Evolutionary conservation across 37 sponge, comb jelly and placozoan species (phyloP), one percentile per base, ranked within the genome.

Genomic region (Ianthella basta): DNA sequence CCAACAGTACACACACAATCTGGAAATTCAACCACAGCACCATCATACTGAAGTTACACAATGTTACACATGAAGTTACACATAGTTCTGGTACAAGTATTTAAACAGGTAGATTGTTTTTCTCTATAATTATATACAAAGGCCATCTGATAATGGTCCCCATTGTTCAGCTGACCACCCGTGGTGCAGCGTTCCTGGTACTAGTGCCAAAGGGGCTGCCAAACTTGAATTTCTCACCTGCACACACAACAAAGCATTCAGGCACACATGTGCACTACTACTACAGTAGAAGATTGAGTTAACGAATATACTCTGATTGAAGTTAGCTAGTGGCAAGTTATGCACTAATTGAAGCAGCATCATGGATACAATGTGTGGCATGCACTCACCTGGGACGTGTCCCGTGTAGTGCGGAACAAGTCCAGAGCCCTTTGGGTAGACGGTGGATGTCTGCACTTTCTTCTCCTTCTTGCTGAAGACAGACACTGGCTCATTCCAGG

Each of bases 371-470:
- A 15, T 19, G 59, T 56, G 59, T 19, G 16, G 15, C 15, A 56
- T 15, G 59, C 39, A 32, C 80, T 44, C 23, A 92, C 93, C 93
- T 83, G 94, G 96, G 40, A 98, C 87, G 83, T 98, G 96, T 27
- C 98, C 98, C 0, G 98, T 96, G 86, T 96, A 98, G 83, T 92
- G 89, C 6, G 98, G 98, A 21, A 96, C 85, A 19, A 98, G 86
- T 12, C 98, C 98, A 59, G 84, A 80, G 79, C 66, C 83, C 67
- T 57, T 87, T 8, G 91, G 93, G 83, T 94, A 96, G 55, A 95
- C 61, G 3, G 68, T 36, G n/a, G 86, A 68, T 12, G 80, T 6
- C 29, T 35, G 63, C 57, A 34, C 64, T 0, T 37, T 37, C 25
- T 54, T 82, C 84, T 80, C 88, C 20, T 37, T 63, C 4, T 83